Percentiles rank a stretch among this genome's conserved stretches.
Conservation (phyloP, 2,888 invertebrate genomes). For the Dryomyza anilis region DNA sequence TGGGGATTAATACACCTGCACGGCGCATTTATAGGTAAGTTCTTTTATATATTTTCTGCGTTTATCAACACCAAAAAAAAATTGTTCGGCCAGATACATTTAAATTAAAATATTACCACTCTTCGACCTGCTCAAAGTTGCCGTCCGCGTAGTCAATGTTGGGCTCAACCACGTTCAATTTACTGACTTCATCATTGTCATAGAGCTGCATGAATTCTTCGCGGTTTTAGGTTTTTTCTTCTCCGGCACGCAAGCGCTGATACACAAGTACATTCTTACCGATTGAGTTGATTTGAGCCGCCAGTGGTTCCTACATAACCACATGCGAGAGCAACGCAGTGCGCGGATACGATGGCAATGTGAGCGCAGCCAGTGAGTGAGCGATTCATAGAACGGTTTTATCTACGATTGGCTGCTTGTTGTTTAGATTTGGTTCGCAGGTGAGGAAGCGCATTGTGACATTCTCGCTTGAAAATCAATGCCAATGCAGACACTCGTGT, state of each 20-base stretch:
- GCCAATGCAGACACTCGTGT: slow-evolving; percentile 63
- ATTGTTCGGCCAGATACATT: no score
- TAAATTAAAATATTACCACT: no score
- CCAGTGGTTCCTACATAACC: slow-evolving; percentile 73
- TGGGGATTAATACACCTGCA: no score
- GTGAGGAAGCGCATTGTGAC: slow-evolving; percentile 78
- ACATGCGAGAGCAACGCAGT: slow-evolving; percentile 71
- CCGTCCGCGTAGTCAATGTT: no score
- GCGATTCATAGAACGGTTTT: slow-evolving; percentile 82
- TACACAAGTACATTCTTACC: slow-evolving; percentile 53
- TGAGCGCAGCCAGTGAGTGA: slow-evolving; percentile 71
- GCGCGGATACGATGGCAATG: slow-evolving; percentile 61
- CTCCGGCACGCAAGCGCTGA: slow-evolving; percentile 51
- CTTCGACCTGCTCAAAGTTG: no score
- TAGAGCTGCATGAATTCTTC: slow-evolving; percentile 33
- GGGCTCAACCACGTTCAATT: no score
- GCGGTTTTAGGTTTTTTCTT: slow-evolving; percentile 54
- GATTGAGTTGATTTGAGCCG: slow-evolving; percentile 63
- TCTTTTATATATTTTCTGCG: no score
- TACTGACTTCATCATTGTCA: no score
- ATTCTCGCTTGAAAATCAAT: slow-evolving; percentile 67
- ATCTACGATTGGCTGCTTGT: slow-evolving; percentile 61
- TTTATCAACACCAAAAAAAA: no score
- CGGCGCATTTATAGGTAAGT: no score
- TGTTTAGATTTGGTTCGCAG: slow-evolving; percentile 80